These are phyloP conservation scores for Scaptomyza cyrtandrae DNA, from an alignment of 2,888 invertebrate genomes.

Conservation along the genomic window DNA sequence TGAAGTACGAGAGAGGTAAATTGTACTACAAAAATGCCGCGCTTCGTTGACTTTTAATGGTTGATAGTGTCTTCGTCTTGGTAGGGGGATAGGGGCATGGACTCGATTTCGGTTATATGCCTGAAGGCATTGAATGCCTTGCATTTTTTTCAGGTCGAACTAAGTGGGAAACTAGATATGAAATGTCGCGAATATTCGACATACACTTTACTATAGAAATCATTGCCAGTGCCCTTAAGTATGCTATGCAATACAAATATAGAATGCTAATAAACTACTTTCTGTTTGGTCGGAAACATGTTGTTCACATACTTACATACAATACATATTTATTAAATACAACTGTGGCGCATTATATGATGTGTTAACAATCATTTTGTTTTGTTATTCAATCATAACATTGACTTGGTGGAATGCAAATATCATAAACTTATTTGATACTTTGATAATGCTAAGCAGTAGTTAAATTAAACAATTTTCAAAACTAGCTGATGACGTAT, in stretches of 20 bases:
- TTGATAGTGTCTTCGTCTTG: slow-evolving; percentile 61
- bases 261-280: neutral
- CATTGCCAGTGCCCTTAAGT: slow-evolving; percentile 31
- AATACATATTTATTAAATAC: too few species aligned
- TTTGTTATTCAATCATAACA: neutral
- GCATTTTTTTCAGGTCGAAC: slow-evolving; percentile 21
- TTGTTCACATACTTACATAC: neutral
- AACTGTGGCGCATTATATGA: neutral
- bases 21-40: slow-evolving; percentile 74
- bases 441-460: neutral
- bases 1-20: slow-evolving; percentile 49
- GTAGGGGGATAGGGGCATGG: slow-evolving; percentile 10
- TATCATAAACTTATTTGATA: neutral
- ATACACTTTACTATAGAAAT: neutral
- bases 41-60: slow-evolving; percentile 77
- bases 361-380: neutral
- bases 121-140: slow-evolving; percentile 48
- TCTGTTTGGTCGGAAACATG: neutral
- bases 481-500: slow-evolving; percentile 36
- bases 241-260: slow-evolving; percentile 32
- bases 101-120: slow-evolving; percentile 17
- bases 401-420: neutral
- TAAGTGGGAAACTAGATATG: neutral
- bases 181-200: neutral
- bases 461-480: slow-evolving; percentile 13